phyloP scores from a whole-genome alignment of 2,888 invertebrate species.

The Bursaphelenchus okinawaensis region DNA sequence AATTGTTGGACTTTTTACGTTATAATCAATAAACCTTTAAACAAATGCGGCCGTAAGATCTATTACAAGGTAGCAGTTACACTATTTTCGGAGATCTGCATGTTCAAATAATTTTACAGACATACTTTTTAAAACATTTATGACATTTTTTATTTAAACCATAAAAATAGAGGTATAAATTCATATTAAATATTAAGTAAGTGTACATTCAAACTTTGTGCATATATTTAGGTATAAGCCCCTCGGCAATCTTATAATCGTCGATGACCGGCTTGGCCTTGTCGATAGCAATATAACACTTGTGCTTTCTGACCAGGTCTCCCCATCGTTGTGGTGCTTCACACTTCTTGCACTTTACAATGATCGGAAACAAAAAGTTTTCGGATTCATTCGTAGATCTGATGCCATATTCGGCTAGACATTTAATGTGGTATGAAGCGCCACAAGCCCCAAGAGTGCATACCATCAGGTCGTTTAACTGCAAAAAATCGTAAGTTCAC shows the following conservation, averaged over 20 bases:
- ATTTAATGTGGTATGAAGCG: constrained; percentile 36
- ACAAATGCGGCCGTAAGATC: too few relatives aligned
- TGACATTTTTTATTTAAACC: too few relatives aligned
- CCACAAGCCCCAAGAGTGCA: constrained; percentile 22
- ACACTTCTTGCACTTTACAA: constrained; percentile 39
- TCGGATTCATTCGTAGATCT: constrained; percentile 15
- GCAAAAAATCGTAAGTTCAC: too few relatives aligned
- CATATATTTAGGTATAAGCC: constrained; percentile 21
- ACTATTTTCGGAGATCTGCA: too few relatives aligned
- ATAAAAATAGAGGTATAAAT: too few relatives aligned
- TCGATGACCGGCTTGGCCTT: constrained; percentile 29
- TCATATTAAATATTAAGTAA: too few relatives aligned
- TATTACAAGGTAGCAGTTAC: too few relatives aligned
- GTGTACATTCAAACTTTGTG: neutral
- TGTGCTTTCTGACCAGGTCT: constrained; percentile 49
- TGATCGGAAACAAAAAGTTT: constrained; percentile 28
- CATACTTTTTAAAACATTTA: too few relatives aligned
- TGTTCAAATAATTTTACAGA: too few relatives aligned
- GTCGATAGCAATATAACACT: constrained; percentile 28
- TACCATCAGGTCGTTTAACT: constrained; percentile 5
- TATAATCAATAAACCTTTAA: too few relatives aligned
- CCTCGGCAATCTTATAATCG: constrained; percentile 28
- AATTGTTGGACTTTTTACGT: too few relatives aligned
- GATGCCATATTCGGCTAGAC: constrained; percentile 38
- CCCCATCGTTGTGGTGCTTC: constrained; percentile 41